Percentiles rank a stretch among this genome's conserved stretches.
These are phyloP conservation scores for Meandrina meandrites DNA, from an alignment of 92 coral and sea anemone species.

Conservation along the genomic window DNA sequence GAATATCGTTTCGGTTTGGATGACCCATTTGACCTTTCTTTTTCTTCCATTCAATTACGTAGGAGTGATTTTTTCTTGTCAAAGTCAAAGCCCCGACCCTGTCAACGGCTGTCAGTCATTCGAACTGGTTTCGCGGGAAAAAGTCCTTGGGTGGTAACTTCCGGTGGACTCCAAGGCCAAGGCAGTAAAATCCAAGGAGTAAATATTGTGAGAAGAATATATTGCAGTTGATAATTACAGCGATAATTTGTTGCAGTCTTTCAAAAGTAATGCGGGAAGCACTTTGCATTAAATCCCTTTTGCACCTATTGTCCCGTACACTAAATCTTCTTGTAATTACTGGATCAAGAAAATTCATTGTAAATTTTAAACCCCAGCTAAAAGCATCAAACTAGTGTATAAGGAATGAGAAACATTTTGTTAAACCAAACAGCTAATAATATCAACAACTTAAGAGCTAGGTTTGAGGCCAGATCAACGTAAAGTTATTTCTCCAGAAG, in stretches of 20 bases:
- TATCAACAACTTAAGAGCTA: background rate
- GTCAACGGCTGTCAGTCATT: constrained; percentile 28
- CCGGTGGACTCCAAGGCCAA: constrained; percentile 5
- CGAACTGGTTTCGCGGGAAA: constrained; percentile 25
- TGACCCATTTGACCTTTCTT: constrained; percentile 26
- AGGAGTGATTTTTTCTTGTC: background rate
- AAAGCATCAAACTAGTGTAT: background rate
- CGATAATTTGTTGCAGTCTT: constrained; percentile 2
- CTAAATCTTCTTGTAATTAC: constrained; percentile 36
- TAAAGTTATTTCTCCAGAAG: background rate
- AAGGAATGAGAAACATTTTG: background rate
- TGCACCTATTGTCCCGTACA: constrained; percentile 29
- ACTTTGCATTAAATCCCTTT: constrained; percentile 24
- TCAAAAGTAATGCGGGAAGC: constrained; percentile 30
- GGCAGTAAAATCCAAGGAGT: background rate
- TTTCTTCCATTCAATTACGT: background rate
- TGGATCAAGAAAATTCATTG: background rate
- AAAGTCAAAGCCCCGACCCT: background rate
- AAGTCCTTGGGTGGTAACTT: constrained; percentile 36
- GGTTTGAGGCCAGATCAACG: background rate
- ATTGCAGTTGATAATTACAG: constrained; percentile 2
- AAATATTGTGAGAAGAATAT: constrained; percentile 13
- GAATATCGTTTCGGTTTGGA: constrained; percentile 6
- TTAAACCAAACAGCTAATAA: background rate
- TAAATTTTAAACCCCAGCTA: background rate